Conservation (phyloP, 2,113 vertebrate species). For the Chionomys nivalis region DNA sequence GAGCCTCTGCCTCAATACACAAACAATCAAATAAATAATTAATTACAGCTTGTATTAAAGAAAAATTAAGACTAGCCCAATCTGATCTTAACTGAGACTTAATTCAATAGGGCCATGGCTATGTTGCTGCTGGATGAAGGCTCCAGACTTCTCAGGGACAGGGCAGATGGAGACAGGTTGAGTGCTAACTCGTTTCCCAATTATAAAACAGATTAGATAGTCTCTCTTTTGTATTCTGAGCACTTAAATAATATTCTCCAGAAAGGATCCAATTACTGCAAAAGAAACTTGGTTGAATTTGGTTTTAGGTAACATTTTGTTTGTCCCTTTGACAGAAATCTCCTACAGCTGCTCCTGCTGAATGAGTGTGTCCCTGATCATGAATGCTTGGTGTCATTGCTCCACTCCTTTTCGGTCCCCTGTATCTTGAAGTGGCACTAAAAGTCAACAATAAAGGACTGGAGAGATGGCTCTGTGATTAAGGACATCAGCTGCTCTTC, state of each 20-base stretch:
- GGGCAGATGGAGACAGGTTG: neutral
- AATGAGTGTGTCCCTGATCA: neutral
- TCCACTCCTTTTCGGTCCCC: neutral
- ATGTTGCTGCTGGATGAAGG: neutral
- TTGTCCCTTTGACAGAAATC: neutral
- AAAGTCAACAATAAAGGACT: neutral
- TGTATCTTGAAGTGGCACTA: neutral
- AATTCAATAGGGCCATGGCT: neutral
- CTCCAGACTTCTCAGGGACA: neutral
- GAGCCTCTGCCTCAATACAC: neutral
- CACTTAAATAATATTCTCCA: constrained; percentile 8
- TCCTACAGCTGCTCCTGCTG: neutral
- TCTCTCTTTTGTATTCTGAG: neutral
- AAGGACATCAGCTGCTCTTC: neutral
- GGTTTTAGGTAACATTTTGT: constrained; percentile 11
- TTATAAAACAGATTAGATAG: neutral
- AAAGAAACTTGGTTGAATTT: neutral
- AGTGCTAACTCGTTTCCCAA: neutral
- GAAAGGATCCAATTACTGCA: neutral
- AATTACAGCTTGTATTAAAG: neutral
- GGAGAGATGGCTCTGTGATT: neutral
- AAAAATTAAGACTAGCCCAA: neutral
- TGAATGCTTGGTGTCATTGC: neutral
- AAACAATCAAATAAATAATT: neutral
- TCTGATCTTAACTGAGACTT: neutral